These are phyloP conservation scores for Micrastur ruficollis DNA, from an alignment of 2,797 vertebrate species.

Conservation along the genomic window DNA sequence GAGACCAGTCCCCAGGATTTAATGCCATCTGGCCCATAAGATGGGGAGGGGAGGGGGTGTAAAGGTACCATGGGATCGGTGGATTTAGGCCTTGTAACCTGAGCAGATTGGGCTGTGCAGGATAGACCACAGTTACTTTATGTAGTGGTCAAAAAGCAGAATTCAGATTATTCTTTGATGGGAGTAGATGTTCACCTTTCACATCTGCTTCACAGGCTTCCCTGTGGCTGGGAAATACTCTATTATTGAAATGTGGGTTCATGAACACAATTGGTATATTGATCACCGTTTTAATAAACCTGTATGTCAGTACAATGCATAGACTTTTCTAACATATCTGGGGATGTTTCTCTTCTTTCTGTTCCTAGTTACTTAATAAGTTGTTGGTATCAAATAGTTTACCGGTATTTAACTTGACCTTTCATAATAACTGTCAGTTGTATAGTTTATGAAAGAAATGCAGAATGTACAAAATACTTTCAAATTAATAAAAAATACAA, in stretches of 20 bases:
- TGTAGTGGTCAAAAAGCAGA: neutral
- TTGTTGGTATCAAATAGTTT: neutral
- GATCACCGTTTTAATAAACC: neutral
- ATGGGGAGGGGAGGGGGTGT: slow-evolving; percentile 24
- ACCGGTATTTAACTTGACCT: neutral
- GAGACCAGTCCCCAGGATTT: slow-evolving; percentile 15
- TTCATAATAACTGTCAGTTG: neutral
- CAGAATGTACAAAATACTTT: neutral
- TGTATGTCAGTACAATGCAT: neutral
- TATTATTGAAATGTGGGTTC: neutral
- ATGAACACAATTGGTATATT: neutral
- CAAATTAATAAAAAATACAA: neutral
- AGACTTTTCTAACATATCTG: neutral
- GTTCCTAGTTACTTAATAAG: neutral
- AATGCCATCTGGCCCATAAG: slow-evolving; percentile 46
- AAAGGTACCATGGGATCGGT: neutral
- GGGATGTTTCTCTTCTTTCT: neutral
- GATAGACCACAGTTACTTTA: neutral
- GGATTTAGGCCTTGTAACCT: neutral
- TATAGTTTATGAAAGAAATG: neutral
- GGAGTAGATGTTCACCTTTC: neutral
- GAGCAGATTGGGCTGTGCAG: neutral
- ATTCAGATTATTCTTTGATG: neutral
- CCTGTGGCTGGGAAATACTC: neutral
- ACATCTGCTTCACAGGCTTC: neutral